phyloP scores from a whole-genome alignment of 1,140 invertebrate genomes.

The Aphidius ervi region DNA sequence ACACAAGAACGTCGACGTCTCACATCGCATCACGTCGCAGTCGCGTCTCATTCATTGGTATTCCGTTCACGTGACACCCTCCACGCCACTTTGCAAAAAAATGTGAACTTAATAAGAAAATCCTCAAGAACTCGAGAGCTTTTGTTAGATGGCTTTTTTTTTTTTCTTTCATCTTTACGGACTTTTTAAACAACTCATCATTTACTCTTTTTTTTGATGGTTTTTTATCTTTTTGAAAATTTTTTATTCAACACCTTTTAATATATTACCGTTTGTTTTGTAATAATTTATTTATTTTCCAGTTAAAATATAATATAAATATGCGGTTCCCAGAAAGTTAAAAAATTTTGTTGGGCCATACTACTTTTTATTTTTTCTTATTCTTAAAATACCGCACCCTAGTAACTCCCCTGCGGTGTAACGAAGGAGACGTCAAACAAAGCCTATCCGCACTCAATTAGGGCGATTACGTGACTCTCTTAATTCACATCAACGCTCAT shows the following conservation, averaged over 20 bases:
- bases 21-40: too few relatives aligned
- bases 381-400: background rate
- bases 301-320: constrained; percentile 9
- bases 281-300: too few relatives aligned
- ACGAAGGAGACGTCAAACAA: constrained; percentile 30
- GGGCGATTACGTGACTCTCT: constrained; percentile 25
- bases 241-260: background rate
- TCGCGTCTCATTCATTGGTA: constrained; percentile 40
- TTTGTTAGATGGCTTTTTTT: constrained; percentile 32
- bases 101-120: constrained; percentile 55
- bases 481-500: background rate
- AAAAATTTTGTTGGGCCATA: background rate
- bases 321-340: background rate
- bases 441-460: constrained; percentile 33
- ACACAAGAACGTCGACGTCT: constrained; percentile 28
- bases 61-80: constrained; percentile 37
- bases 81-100: constrained; percentile 50
- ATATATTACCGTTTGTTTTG: too few relatives aligned
- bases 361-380: background rate
- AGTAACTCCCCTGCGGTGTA: constrained; percentile 23
- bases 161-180: constrained; percentile 17
- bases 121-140: constrained; percentile 45
- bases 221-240: background rate
- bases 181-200: background rate
- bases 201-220: background rate